phyloP scores from a whole-genome alignment of 2,113 vertebrate genomes.

The Anarrhichthys ocellatus region DNA sequence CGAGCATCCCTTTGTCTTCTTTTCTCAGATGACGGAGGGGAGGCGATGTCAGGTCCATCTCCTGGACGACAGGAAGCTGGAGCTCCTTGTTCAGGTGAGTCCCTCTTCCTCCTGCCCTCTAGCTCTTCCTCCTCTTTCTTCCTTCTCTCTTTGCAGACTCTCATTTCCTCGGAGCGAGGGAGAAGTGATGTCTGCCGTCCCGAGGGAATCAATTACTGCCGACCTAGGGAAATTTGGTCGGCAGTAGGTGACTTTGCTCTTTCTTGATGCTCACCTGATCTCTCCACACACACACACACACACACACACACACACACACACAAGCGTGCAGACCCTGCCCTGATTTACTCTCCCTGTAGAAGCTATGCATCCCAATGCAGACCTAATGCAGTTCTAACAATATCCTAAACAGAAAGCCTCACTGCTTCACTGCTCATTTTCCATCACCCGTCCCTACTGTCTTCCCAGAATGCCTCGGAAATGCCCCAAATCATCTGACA shows the following conservation, averaged over 20 bases:
- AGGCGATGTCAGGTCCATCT: constrained; percentile 98
- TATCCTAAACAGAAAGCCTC: constrained; percentile 12
- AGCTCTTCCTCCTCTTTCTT: neutral
- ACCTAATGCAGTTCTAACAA: constrained; percentile 14
- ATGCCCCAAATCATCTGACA: neutral
- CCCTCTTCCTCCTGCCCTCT: neutral
- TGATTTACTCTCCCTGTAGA: constrained; percentile 10
- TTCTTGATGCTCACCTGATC: constrained; percentile 68
- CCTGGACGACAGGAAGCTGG: constrained; percentile 95
- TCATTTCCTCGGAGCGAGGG: constrained; percentile 30
- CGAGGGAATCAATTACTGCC: constrained; percentile 55
- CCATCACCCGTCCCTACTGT: neutral
- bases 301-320: constrained; percentile 15
- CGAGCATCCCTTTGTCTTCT: constrained; percentile 16
- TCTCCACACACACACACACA: constrained; percentile 28
- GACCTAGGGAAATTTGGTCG: constrained; percentile 60
- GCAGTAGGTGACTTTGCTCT: constrained; percentile 65
- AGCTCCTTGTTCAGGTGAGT: constrained; percentile 95
- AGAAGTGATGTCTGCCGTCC: constrained; percentile 29
- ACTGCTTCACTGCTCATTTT: constrained; percentile 16
- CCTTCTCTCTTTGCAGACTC: constrained; percentile 26
- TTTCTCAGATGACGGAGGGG: constrained; percentile 93
- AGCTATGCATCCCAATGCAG: constrained; percentile 21
- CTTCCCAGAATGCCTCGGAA: constrained; percentile 18
- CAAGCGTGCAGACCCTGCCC: neutral